Base-by-base conservation (phyloP, 2,888 invertebrate genomes). In the Leptogaster cylindrica region DNA sequence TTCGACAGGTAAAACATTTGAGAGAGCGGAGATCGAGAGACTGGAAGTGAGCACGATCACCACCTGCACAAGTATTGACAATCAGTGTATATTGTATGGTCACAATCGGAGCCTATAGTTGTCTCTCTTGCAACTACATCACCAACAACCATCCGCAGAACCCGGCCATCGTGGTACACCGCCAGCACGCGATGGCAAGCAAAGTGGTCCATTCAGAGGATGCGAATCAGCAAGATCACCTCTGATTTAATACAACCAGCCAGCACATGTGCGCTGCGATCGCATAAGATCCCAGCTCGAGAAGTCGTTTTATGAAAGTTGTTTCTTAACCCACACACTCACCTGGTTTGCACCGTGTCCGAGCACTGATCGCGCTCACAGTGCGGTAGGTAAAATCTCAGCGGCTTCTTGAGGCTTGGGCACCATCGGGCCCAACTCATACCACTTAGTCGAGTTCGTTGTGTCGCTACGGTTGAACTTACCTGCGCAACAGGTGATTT, bases 261-360 rank as follows among this genome's bases (percentile, higher is more conserved):
- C 20, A 18, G 10, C 7, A 33, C 2, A 12, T 7, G 14, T 2
- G 3, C 31, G 23, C 1, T 16, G 10, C 6, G 3, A 28, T 33
- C 33, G 14, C 31, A 18, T 7, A 52, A 52, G 6, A 18, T 8
- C 20, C 44, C 20, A 52, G n/a, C 36, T 52, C 18, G 33, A 55
- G 55, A 55, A 55, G 55, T 55, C n/a, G 39, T 61, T n/a, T 61
- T 61, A 41, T 61, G 61, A 61, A 61, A 61, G 61, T 61, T 61
- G 61, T 61, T 61, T 48, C 48, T 44, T 61, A 28, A 61, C 61
- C 28, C 27, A 61, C 31, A 61, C 61, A 61, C 44, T 31, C 36
- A 55, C 10, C 55, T 1, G 55, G 18, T 25, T n/a, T n/a, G n/a
- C n/a, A n/a, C n/a, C 23, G 23, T 27, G 16, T 1, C 12, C 44